Percentiles rank a stretch among this genome's conserved stretches.
These are phyloP conservation scores for Leucania comma DNA, from an alignment of 2,888 invertebrate species.

Conservation along the genomic window DNA sequence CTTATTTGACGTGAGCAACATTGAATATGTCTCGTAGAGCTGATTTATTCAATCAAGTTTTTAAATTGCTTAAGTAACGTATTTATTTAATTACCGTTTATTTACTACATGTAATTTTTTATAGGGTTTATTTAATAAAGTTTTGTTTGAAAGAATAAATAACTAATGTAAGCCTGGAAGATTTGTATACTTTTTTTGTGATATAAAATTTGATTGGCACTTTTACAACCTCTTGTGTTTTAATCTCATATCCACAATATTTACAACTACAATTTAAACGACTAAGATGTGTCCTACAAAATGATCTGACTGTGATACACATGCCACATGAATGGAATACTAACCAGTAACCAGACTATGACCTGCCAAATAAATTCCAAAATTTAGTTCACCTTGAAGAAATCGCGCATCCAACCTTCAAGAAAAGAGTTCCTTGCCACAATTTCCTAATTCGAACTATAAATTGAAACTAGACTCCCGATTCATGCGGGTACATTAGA, in stretches of 20 bases:
- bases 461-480: constrained; percentile 48
- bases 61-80: constrained; percentile 8
- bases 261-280: too few relatives aligned
- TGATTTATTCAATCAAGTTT: constrained; percentile 61
- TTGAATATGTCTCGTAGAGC: constrained; percentile 52
- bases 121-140: too few relatives aligned
- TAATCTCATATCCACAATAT: too few relatives aligned
- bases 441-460: constrained; percentile 61
- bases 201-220: too few relatives aligned
- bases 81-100: constrained; percentile 8
- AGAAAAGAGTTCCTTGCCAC: constrained; percentile 38
- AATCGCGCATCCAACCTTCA: constrained; percentile 52
- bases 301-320: constrained; percentile 1
- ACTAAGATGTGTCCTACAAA: too few relatives aligned
- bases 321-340: neutral
- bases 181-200: too few relatives aligned
- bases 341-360: neutral
- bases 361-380: constrained; percentile 13
- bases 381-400: constrained; percentile 43
- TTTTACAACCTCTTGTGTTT: too few relatives aligned
- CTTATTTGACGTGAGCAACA: constrained; percentile 56
- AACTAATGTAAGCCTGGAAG: too few relatives aligned
- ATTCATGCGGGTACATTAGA: constrained; percentile 49
- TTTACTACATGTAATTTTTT: constrained; percentile 3
- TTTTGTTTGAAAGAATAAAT: neutral